Conservation (phyloP, 1,140 invertebrate species). For the Drosophila serrata region DNA sequence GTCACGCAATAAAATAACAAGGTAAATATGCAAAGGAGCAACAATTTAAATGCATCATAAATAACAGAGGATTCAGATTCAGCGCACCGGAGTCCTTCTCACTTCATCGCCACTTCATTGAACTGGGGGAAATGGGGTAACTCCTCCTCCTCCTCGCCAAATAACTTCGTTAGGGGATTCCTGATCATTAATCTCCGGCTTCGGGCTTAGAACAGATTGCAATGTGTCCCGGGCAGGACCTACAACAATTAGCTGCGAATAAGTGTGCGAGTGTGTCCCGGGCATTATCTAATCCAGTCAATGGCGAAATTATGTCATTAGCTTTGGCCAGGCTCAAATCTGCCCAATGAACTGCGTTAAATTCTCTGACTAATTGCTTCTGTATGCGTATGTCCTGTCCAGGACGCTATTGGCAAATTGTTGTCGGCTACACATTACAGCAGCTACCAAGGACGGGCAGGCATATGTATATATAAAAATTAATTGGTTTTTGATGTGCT, state of each 20-base stretch:
- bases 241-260: slow-evolving; percentile 58
- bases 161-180: slow-evolving; percentile 60
- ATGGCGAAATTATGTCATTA: slow-evolving; percentile 78
- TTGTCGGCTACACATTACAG: slow-evolving; percentile 19
- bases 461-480: slow-evolving; percentile 56
- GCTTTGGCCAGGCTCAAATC: slow-evolving; percentile 62
- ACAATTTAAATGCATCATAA: slow-evolving; percentile 68
- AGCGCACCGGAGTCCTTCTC: neutral
- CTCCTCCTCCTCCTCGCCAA: neutral
- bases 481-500: slow-evolving; percentile 74
- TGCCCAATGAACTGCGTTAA: slow-evolving; percentile 74
- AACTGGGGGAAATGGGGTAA: neutral
- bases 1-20: slow-evolving; percentile 78
- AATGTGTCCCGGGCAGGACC: slow-evolving; percentile 48
- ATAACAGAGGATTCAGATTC: slow-evolving; percentile 53
- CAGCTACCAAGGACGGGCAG: slow-evolving; percentile 23
- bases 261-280: slow-evolving; percentile 19
- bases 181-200: slow-evolving; percentile 71
- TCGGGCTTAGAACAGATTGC: slow-evolving; percentile 42
- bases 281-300: slow-evolving; percentile 63
- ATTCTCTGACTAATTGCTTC: slow-evolving; percentile 77
- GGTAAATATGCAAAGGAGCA: slow-evolving; percentile 74
- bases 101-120: slow-evolving; percentile 29
- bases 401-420: slow-evolving; percentile 47
- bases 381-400: slow-evolving; percentile 49